A percentile compares a stretch with the other conserved stretches of the same genome.
Evolutionary conservation across 2,113 vertebrate genomes (phyloP).

Genomic region (Athene cunicularia): DNA sequence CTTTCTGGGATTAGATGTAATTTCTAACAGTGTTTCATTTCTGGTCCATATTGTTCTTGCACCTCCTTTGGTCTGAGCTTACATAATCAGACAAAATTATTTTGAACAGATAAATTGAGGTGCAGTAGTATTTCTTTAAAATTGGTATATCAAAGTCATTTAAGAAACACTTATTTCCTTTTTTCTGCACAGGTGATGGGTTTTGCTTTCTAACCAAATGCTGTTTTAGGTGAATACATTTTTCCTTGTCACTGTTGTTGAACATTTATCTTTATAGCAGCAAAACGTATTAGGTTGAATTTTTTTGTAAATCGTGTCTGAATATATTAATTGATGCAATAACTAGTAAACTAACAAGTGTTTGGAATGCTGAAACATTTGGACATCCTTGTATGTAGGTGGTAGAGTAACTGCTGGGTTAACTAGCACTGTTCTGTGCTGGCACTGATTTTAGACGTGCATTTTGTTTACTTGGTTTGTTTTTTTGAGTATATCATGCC

Average conservation of each 20-base stretch:
- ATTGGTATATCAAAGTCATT: background rate
- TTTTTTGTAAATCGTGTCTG: background rate
- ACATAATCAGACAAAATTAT: background rate
- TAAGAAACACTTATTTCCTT: background rate
- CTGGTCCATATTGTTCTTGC: background rate
- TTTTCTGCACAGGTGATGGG: background rate
- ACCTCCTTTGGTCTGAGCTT: background rate
- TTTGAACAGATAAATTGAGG: background rate
- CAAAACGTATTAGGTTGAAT: background rate
- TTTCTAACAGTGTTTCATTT: background rate
- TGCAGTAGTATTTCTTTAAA: background rate
- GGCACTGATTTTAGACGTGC: background rate
- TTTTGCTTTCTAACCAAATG: background rate
- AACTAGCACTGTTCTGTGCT: background rate
- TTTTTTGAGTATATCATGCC: background rate
- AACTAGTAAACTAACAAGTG: background rate
- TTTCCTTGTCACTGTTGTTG: background rate
- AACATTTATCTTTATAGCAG: background rate
- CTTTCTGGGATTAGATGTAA: background rate
- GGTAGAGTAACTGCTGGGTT: background rate
- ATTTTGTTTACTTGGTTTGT: fast-evolving
- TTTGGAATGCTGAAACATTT: background rate
- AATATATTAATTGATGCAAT: background rate
- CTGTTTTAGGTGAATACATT: background rate
- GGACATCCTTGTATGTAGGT: background rate